Percentiles rank a stretch among this genome's conserved stretches.
Conservation (phyloP, 1,140 invertebrate genomes). For the Cataglyphis hispanica region DNA sequence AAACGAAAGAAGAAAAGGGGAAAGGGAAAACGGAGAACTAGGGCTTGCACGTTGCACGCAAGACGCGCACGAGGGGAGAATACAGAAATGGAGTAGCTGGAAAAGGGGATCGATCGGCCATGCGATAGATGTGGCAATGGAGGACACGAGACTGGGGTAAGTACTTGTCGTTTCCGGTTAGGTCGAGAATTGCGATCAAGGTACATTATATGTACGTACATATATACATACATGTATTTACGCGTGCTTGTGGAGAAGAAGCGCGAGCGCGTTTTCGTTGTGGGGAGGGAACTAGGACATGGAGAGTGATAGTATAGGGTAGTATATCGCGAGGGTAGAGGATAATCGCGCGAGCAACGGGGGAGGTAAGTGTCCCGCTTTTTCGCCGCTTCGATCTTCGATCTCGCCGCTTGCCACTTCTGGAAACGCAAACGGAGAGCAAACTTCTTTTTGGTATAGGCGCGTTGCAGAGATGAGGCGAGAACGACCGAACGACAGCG, state of each 20-base stretch:
- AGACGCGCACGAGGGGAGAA: conserved; percentile 4
- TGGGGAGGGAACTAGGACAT: conserved; percentile 36
- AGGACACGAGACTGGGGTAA: conserved; percentile 72
- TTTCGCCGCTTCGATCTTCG: background rate
- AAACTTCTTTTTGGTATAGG: background rate
- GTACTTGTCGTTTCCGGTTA: conserved; percentile 42
- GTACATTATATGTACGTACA: background rate
- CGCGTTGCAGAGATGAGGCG: background rate
- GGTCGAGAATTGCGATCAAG: background rate
- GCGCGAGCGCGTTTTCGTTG: conserved; percentile 13
- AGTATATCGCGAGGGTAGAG: background rate
- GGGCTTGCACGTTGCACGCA: background rate
- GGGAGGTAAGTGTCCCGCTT: conserved; percentile 31
- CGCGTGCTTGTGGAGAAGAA: background rate
- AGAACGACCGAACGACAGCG: conserved; percentile 1
- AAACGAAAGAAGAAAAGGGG: background rate
- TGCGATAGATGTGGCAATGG: conserved; percentile 70
- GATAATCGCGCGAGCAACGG: background rate
- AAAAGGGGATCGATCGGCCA: conserved; percentile 72
- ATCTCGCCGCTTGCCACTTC: background rate
- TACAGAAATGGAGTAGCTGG: conserved; percentile 70
- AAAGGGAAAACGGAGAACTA: background rate
- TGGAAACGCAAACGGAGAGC: background rate
- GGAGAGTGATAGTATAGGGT: conserved; percentile 3
- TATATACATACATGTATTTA: background rate